Evolutionary conservation across 2,888 invertebrate species (phyloP).

Genomic region (Melieria crassipennis): DNA sequence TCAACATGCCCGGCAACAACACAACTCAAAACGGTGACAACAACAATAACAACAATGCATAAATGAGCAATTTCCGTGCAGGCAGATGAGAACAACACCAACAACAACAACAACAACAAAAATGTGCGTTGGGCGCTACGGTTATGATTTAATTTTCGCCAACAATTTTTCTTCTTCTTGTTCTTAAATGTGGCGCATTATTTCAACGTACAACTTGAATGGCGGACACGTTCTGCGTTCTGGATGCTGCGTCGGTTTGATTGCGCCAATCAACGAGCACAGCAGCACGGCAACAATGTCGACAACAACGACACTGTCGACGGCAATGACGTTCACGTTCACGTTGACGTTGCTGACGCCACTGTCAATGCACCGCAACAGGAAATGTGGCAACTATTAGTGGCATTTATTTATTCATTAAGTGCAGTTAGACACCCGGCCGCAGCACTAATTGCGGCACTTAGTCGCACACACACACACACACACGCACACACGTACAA

Average conservation of each 20-base stretch:
- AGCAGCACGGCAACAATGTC: not conserved
- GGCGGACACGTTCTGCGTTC: no score
- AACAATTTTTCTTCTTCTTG: not conserved
- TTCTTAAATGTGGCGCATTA: no score
- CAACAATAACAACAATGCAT: conserved; percentile 2
- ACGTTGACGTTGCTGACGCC: not conserved
- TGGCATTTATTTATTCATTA: conserved; percentile 63
- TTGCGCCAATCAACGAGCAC: conserved; percentile 7
- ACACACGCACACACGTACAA: conserved; percentile 12
- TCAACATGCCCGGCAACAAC: conserved; percentile 39
- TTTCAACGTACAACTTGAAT: no score
- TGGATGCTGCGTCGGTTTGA: no score
- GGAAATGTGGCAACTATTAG: conserved; percentile 63
- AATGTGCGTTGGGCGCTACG: conserved; percentile 2
- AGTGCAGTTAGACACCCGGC: conserved; percentile 48
- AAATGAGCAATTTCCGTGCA: conserved; percentile 1
- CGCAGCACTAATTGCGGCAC: conserved; percentile 45
- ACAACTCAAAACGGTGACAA: conserved; percentile 13
- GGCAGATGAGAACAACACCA: conserved; percentile 18
- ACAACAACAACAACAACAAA: conserved; percentile 9
- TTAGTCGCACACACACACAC: conserved; percentile 27
- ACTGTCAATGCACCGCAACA: conserved; percentile 43
- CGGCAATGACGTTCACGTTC: not conserved
- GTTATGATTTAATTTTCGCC: conserved; percentile 29
- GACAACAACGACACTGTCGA: conserved; percentile 4